Percentiles rank a stretch among this genome's conserved stretches.
Evolutionary conservation across 1,140 invertebrate genomes (phyloP).

Genomic region (Charaxes varanes): DNA sequence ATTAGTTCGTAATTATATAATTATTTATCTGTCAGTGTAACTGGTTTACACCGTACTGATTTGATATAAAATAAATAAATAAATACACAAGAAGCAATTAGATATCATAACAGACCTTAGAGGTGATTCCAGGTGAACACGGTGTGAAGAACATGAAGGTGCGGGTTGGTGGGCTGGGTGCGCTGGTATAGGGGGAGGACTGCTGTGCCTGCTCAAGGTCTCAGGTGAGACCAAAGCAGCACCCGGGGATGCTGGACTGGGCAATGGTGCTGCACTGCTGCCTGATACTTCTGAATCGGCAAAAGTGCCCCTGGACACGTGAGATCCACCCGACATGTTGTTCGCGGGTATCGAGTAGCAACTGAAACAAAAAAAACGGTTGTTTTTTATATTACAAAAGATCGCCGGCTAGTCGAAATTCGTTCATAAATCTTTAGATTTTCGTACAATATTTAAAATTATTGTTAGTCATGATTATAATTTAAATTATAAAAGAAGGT

Average conservation of each 20-base stretch:
- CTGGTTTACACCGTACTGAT: too few relatives aligned
- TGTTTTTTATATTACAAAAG: too few relatives aligned
- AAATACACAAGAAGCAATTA: too few relatives aligned
- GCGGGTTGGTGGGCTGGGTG: constrained; percentile 61
- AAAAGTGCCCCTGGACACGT: constrained; percentile 70
- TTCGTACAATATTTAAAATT: too few relatives aligned
- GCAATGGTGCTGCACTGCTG: constrained; percentile 67
- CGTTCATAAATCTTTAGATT: too few relatives aligned
- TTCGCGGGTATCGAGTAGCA: constrained; percentile 76
- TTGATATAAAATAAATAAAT: too few relatives aligned
- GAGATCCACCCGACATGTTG: constrained; percentile 75
- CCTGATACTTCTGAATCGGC: constrained; percentile 52
- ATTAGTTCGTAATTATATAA: too few relatives aligned
- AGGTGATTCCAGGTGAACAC: constrained; percentile 66
- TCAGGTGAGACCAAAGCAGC: constrained; percentile 85
- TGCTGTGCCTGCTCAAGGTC: constrained; percentile 72
- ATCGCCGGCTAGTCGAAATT: too few relatives aligned
- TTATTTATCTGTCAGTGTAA: too few relatives aligned
- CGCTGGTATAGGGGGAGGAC: constrained; percentile 60
- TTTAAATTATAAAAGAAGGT: too few relatives aligned
- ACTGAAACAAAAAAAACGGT: constrained; percentile 49
- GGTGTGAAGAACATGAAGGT: constrained; percentile 67
- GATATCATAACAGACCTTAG: constrained; percentile 47
- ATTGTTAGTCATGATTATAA: too few relatives aligned
- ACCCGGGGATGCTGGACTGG: constrained; percentile 81